Evolutionary conservation across 2,888 invertebrate genomes (phyloP), one percentile per base, ranked within the genome.

Genomic region (Torymus tubicola): DNA sequence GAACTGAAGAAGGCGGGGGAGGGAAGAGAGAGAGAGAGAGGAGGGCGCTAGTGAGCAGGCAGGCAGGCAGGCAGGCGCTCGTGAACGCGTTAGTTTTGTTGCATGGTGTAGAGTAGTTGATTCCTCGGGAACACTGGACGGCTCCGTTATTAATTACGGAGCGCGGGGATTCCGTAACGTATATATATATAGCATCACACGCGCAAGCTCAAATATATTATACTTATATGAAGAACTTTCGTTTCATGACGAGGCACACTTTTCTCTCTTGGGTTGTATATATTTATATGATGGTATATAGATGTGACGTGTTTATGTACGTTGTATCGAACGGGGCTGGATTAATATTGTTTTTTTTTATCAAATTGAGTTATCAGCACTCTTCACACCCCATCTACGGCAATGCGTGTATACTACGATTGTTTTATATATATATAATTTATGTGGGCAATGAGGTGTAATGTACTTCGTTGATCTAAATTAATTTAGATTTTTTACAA

Each of bases 41-140:
- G 78, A 76, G 76, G 76, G 71, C 76, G 80, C 76, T 76, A 76
- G 71, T 80, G 75, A 50, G 71, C 80, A 70, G 73, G 57, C 21
- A 16, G 13, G 58, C 78, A 61, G 50, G 21, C 50, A 64, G 1
- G 2, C 1, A 2, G 8, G 42, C 42, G 5, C 42, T 42, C 10
- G 8, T 42, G 42, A 42, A 8, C 42, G 42, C 42, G 42, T 42
- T 42, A 58, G 67, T 50, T 58, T 74, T 65, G 70, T 82, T 70
- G 82, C 82, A 80, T 82, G 82, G 82, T 73, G 69, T 53, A 70
- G 61, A 70, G 80, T 73, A 80, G 69, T 82, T 79, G 77, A 77
- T 80, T 74, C 70, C 73, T 70, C 63, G 69, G 72, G 70, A 21
- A 64, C 78, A 64, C 78, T 74, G 52, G 75, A 71, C 78, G 63